phyloP scores from a whole-genome alignment of 2,888 invertebrate species.

The Caenorhabditis becei region DNA sequence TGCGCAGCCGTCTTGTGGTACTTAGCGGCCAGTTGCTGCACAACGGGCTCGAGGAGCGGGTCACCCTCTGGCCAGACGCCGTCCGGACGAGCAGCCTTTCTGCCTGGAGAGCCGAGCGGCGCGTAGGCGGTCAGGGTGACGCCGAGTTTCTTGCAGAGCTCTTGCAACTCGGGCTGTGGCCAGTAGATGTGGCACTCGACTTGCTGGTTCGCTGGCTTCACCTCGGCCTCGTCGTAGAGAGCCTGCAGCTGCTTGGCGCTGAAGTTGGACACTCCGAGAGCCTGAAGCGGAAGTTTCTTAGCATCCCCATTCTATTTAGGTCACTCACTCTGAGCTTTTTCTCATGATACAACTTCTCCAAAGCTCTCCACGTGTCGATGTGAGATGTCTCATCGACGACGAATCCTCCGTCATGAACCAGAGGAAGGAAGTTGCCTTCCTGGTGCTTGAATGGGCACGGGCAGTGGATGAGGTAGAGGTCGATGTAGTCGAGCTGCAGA shows the following conservation, averaged over 20 bases:
- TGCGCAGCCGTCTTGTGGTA: constrained; percentile 72
- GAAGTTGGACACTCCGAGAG: constrained; percentile 79
- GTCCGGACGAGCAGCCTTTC: constrained; percentile 70
- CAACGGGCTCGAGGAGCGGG: constrained; percentile 66
- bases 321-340: constrained; percentile 65
- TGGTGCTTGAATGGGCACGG: constrained; percentile 68
- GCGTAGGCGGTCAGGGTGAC: constrained; percentile 83
- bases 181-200: constrained; percentile 89
- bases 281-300: constrained; percentile 42
- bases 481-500: constrained; percentile 73
- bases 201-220: constrained; percentile 79
- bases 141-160: constrained; percentile 85
- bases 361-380: constrained; percentile 74
- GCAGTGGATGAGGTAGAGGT: constrained; percentile 74
- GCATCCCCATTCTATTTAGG: not conserved
- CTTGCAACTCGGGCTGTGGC: constrained; percentile 86
- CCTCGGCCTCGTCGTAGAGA: constrained; percentile 74
- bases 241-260: constrained; percentile 74
- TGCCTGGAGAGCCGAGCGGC: constrained; percentile 72
- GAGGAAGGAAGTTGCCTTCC: constrained; percentile 53
- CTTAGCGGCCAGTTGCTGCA: constrained; percentile 64
- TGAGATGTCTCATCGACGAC: constrained; percentile 60
- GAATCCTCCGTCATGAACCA: constrained; percentile 53
- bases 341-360: constrained; percentile 73
- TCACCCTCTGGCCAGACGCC: constrained; percentile 70